phyloP scores from a whole-genome alignment of 2,888 invertebrate species.

The Metallyticus violacea region DNA sequence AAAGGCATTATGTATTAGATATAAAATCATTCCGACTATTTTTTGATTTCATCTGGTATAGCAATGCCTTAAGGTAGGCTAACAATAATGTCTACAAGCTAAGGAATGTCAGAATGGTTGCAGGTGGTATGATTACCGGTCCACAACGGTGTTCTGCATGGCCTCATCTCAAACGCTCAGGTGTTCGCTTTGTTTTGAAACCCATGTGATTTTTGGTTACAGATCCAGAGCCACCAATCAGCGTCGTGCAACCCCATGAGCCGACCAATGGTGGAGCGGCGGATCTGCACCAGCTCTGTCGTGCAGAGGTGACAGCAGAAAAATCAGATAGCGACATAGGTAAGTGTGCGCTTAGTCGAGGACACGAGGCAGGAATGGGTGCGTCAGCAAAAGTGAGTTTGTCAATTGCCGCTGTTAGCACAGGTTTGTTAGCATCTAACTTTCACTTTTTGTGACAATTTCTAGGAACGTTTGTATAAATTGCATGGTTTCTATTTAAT shows the following conservation, averaged over 20 bases:
- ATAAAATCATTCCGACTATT: too few relatives aligned
- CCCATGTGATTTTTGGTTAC: neutral
- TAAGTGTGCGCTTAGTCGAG: too few relatives aligned
- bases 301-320: neutral
- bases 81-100: neutral
- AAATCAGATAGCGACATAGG: neutral
- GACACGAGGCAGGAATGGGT: too few relatives aligned
- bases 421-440: too few relatives aligned
- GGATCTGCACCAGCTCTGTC: neutral
- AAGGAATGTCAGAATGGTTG: neutral
- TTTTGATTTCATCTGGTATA: too few relatives aligned
- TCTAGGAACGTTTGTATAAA: too few relatives aligned
- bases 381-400: too few relatives aligned
- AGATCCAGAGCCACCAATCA: neutral
- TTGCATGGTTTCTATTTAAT: too few relatives aligned
- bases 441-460: too few relatives aligned
- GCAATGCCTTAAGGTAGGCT: too few relatives aligned
- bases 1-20: too few relatives aligned
- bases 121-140: neutral
- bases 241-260: neutral
- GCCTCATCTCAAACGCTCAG: neutral
- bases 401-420: too few relatives aligned
- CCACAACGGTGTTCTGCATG: neutral
- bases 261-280: neutral
- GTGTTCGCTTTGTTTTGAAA: neutral